Evolutionary conservation across 2,113 vertebrate species (phyloP).

Genomic region (Podilymbus podiceps): DNA sequence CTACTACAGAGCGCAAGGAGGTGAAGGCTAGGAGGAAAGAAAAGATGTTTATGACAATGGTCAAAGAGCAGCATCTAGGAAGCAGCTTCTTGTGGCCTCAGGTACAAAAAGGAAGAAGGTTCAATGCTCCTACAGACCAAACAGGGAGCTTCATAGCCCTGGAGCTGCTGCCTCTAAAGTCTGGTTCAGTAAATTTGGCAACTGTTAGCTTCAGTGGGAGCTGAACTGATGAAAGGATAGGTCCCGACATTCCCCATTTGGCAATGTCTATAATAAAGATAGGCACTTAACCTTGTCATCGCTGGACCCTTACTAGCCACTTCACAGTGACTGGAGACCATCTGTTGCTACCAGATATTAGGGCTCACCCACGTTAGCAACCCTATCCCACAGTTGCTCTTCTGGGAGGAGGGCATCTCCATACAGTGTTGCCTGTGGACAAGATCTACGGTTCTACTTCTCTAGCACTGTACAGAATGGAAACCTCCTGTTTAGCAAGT

Average conservation of each 20-base stretch:
- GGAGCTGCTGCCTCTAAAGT: neutral
- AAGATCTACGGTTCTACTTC: neutral
- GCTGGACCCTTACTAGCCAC: neutral
- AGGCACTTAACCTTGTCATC: neutral
- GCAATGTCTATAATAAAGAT: neutral
- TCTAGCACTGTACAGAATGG: neutral
- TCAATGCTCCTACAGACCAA: neutral
- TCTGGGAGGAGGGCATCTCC: neutral
- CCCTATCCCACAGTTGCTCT: neutral
- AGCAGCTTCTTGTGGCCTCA: neutral
- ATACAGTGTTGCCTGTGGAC: neutral
- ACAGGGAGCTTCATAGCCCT: neutral
- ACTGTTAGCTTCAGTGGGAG: neutral
- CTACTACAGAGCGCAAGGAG: constrained; percentile 69
- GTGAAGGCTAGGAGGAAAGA: constrained; percentile 62
- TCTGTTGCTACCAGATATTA: neutral
- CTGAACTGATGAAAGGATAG: neutral
- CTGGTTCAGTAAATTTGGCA: neutral
- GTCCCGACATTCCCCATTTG: neutral
- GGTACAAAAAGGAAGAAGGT: neutral
- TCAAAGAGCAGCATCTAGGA: neutral
- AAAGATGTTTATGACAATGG: neutral
- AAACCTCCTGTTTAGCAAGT: neutral
- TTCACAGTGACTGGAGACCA: neutral
- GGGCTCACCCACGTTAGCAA: neutral